Base-by-base conservation (phyloP, 2,888 invertebrate genomes). In the Drosophila rubida region DNA sequence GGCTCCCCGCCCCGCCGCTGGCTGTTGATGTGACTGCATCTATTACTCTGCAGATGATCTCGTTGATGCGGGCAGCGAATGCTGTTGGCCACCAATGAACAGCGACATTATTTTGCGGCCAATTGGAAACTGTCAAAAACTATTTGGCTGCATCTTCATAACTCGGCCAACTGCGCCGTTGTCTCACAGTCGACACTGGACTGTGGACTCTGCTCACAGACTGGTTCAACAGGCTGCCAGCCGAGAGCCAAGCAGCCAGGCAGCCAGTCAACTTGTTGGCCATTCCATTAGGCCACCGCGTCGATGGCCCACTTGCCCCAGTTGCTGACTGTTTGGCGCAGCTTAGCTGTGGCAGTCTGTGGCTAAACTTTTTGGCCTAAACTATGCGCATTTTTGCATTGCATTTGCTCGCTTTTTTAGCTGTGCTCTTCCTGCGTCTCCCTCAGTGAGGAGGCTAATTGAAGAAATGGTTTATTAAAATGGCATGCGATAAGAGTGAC, bases 391-490 rank as follows among this genome's bases (percentile, higher is more conserved):
- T 65, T 75, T 83, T 75, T 75, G 71, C 80, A 76, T 76, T 59
- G 63, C 35, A 64, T 50, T 64, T 62, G 69, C 58, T 57, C 57
- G 45, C 23, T 45, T 62, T 63, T 71, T 13, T 19, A 44, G 60
- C 32, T 44, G 30, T 54, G 25, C 19, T 22, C 7, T 14, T 48
- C n/a, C 37, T 25, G 32, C 25, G 23, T 42, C 53, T 39, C 14
- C 32, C 46, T 57, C 58, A 16, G 23, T 32, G 60, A 55, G 61
- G 35, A 59, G 77, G 68, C 72, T 87, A 84, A 87, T 84, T 84
- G 80, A 84, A 78, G 84, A 84, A 81, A 83, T 83, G 70, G 84
- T 80, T 83, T 83, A 83, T 80, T 80, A 83, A 86, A 80, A 77
- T 75, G 76, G 74, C 74, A 74, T 78, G 73, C 78, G 67, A 72